Evolutionary conservation across 2,113 vertebrate genomes (phyloP).

Genomic region (Triplophysa siluroides): DNA sequence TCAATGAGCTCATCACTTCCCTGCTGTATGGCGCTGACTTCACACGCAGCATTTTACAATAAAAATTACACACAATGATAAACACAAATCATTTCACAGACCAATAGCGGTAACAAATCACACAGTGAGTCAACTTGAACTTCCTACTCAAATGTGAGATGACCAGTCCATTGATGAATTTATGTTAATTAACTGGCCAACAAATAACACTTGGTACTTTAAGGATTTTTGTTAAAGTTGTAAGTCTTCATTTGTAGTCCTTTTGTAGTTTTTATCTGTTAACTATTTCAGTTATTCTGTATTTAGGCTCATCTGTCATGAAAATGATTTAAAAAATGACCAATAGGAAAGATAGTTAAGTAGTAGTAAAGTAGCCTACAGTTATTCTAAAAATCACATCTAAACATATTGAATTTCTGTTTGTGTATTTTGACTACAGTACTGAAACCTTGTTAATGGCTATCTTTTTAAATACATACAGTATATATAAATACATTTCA

Average conservation of each 20-base stretch:
- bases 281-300: not conserved
- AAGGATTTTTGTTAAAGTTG: not conserved
- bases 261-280: not conserved
- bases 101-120: conserved; percentile 29
- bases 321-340: not conserved
- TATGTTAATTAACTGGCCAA: not conserved
- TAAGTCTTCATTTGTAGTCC: not conserved
- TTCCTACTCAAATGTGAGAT: conserved; percentile 39
- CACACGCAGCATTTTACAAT: conserved; percentile 31
- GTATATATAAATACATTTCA: not conserved
- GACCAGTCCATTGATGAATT: conserved; percentile 22
- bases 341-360: too few relatives aligned
- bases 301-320: not conserved
- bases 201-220: not conserved
- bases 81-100: not conserved
- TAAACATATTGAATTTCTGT: not conserved
- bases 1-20: conserved; percentile 67
- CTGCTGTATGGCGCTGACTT: conserved; percentile 49
- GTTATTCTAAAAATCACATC: not conserved
- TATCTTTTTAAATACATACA: not conserved
- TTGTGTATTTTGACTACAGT: not conserved
- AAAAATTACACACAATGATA: conserved; percentile 25
- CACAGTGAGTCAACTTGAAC: conserved; percentile 8
- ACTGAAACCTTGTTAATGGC: not conserved
- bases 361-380: not conserved